A percentile compares a stretch with the other conserved stretches of the same genome.
Conservation (phyloP, 2,797 vertebrate genomes). For the Sebastes hubbsi region DNA sequence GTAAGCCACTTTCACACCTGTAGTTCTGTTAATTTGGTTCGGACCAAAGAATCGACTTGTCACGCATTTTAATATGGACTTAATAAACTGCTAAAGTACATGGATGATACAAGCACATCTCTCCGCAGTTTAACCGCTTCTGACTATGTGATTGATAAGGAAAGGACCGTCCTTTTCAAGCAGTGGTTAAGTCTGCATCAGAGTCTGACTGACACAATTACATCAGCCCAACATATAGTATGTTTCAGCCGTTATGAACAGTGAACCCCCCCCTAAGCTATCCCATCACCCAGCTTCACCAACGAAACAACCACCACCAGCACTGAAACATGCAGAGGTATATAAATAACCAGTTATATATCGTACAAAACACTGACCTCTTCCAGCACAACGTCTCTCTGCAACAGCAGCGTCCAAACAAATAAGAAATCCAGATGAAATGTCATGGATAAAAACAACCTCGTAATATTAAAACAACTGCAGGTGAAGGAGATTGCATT, state of each 20-base stretch:
- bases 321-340: slow-evolving; percentile 22
- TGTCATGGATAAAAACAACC: not conserved
- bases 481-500: not conserved
- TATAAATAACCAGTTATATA: slow-evolving; percentile 7
- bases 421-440: not conserved
- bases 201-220: not conserved
- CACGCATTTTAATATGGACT: not conserved
- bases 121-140: not conserved
- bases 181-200: not conserved
- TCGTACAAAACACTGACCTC: not conserved
- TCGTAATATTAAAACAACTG: not conserved
- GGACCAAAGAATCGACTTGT: not conserved
- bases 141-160: not conserved
- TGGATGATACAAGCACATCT: too few relatives aligned
- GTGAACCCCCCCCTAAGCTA: not conserved
- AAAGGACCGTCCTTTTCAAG: not conserved
- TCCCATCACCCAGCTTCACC: not conserved
- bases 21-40: not conserved
- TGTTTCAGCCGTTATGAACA: not conserved
- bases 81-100: not conserved
- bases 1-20: not conserved
- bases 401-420: not conserved
- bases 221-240: not conserved
- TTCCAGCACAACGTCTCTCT: not conserved
- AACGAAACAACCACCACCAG: slow-evolving; percentile 3